Conservation (phyloP, 2,113 vertebrate genomes). For the Mustela nigripes region DNA sequence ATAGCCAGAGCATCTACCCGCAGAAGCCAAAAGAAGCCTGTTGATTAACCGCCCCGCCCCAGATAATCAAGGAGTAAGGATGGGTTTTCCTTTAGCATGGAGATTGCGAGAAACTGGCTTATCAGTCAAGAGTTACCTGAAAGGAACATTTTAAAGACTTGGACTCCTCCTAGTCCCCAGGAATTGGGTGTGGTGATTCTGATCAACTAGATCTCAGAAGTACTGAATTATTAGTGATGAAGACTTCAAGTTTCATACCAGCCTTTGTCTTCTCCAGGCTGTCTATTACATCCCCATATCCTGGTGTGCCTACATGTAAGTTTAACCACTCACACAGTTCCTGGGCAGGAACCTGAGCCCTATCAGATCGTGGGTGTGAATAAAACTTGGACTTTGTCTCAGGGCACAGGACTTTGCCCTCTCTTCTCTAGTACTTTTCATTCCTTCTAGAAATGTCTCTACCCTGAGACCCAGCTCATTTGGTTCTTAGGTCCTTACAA, state of each 20-base stretch:
- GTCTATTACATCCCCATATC: background rate
- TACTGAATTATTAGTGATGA: background rate
- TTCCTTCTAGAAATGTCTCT: background rate
- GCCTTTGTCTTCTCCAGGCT: background rate
- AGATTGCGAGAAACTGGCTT: background rate
- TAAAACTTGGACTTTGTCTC: background rate
- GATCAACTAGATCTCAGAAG: background rate
- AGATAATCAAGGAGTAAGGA: background rate
- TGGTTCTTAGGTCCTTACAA: background rate
- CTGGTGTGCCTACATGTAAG: background rate
- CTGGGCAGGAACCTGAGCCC: background rate
- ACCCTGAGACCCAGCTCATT: background rate
- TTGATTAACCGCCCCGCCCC: background rate
- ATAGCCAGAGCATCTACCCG: background rate
- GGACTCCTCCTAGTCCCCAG: background rate
- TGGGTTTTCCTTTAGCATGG: background rate
- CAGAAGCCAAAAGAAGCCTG: background rate
- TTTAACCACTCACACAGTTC: background rate
- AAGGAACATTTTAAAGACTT: background rate
- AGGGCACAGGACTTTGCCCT: background rate
- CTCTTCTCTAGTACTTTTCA: background rate
- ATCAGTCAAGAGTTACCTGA: background rate
- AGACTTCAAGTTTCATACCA: background rate
- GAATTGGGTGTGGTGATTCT: background rate
- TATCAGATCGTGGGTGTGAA: background rate